phyloP scores from a whole-genome alignment of 2,888 invertebrate species.

The Orthosia cruda region DNA sequence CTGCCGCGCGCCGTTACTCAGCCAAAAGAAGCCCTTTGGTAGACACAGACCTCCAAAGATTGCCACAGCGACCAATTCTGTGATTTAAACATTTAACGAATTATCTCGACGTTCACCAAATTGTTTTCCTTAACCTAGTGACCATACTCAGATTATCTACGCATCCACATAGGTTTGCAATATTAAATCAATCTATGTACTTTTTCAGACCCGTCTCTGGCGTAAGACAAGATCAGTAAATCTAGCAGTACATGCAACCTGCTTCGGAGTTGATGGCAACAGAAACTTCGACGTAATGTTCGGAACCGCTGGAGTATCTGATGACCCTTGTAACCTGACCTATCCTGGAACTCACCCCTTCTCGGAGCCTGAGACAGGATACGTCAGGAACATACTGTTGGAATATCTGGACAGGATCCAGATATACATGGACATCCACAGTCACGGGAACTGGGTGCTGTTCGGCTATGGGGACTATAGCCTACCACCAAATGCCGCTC shows the following conservation, averaged over 20 bases:
- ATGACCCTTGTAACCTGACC: conserved; percentile 90
- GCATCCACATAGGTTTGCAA: too few species aligned
- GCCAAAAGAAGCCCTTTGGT: background rate
- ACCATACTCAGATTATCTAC: too few species aligned
- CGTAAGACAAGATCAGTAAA: conserved; percentile 92
- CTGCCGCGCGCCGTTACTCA: background rate
- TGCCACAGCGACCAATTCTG: fast-evolving
- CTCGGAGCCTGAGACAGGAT: conserved; percentile 92
- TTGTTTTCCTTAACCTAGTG: too few species aligned
- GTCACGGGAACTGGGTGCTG: conserved; percentile 92
- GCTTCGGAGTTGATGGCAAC: conserved; percentile 94
- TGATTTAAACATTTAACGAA: background rate
- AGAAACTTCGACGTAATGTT: conserved; percentile 93
- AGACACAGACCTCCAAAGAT: background rate
- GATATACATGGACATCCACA: conserved; percentile 94
- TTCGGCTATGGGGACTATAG: conserved; percentile 74
- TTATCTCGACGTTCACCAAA: background rate
- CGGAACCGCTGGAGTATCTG: conserved; percentile 91
- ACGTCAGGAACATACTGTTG: conserved; percentile 91
- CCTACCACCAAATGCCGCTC: conserved; percentile 75
- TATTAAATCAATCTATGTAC: background rate
- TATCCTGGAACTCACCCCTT: conserved; percentile 92
- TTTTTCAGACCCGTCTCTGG: conserved; percentile 91
- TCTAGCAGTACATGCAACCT: conserved; percentile 73
- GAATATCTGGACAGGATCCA: conserved; percentile 86